Percentiles rank a stretch among this genome's conserved stretches.
Conservation (phyloP, 2,113 vertebrate species). For the Saccopteryx leptura region DNA sequence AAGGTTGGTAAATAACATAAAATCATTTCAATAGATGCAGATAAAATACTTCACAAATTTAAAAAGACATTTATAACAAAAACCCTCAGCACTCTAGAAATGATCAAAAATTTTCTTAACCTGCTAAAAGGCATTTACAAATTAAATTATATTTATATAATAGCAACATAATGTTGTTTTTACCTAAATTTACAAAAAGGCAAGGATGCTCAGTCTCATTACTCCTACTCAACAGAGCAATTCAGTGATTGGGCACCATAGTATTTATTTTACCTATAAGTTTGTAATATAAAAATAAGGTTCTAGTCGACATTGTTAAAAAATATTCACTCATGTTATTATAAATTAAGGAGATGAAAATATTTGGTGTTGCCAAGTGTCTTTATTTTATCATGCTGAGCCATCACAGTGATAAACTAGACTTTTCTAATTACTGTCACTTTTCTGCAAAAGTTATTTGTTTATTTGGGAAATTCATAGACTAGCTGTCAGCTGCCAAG, state of each 20-base stretch:
- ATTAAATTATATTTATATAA: background rate
- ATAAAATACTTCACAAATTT: background rate
- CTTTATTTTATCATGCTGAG: background rate
- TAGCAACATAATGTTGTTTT: background rate
- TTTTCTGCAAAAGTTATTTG: background rate
- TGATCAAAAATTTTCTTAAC: background rate
- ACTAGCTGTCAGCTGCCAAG: background rate
- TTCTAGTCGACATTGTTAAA: background rate
- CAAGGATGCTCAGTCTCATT: background rate
- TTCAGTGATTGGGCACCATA: background rate
- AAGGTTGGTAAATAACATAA: background rate
- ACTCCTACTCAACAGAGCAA: background rate
- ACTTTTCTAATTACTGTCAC: background rate
- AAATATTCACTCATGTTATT: background rate
- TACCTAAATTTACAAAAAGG: background rate
- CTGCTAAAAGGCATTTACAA: background rate
- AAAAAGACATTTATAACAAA: background rate
- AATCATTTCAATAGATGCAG: background rate
- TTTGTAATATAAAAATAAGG: background rate
- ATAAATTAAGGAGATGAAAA: background rate
- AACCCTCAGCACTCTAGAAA: background rate
- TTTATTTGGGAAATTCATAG: background rate
- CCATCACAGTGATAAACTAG: background rate
- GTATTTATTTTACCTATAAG: background rate
- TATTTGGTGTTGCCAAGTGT: background rate